Conservation (phyloP, 2,113 vertebrate species). For the Tragelaphus imberbis region DNA sequence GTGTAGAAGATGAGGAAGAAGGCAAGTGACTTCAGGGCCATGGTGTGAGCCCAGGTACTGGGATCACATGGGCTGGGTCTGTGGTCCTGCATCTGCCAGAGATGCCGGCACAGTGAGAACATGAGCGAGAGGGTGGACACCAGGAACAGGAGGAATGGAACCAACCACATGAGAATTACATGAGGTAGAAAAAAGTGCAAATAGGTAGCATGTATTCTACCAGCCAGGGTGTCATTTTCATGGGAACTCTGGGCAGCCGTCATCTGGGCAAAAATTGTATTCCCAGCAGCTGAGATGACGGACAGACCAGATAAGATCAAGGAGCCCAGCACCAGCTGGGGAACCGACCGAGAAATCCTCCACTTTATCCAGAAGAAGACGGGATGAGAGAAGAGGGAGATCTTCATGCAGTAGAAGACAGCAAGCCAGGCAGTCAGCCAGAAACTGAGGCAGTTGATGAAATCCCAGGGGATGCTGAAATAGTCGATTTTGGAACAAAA, state of each 20-base stretch:
- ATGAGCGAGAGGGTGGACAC: slow-evolving; percentile 45
- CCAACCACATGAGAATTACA: accelerated
- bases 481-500: accelerated
- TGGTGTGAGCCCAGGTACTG: slow-evolving; percentile 36
- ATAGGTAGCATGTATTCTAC: accelerated
- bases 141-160: slow-evolving; percentile 49
- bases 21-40: slow-evolving; percentile 58
- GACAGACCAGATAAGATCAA: background rate
- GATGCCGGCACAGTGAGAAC: slow-evolving; percentile 43
- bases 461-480: background rate
- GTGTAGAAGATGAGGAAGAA: slow-evolving; percentile 60
- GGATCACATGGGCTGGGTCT: background rate
- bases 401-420: slow-evolving; percentile 45
- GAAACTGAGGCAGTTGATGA: background rate
- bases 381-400: slow-evolving; percentile 18
- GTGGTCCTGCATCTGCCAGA: background rate
- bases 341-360: background rate
- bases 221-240: background rate
- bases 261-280: accelerated
- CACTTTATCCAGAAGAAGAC: slow-evolving; percentile 39
- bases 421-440: slow-evolving; percentile 50
- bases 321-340: background rate
- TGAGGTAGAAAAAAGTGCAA: accelerated
- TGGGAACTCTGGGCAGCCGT: background rate
- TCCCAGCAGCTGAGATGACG: accelerated